Conservation (phyloP, 2,113 vertebrate genomes). For the Hippotragus niger region DNA sequence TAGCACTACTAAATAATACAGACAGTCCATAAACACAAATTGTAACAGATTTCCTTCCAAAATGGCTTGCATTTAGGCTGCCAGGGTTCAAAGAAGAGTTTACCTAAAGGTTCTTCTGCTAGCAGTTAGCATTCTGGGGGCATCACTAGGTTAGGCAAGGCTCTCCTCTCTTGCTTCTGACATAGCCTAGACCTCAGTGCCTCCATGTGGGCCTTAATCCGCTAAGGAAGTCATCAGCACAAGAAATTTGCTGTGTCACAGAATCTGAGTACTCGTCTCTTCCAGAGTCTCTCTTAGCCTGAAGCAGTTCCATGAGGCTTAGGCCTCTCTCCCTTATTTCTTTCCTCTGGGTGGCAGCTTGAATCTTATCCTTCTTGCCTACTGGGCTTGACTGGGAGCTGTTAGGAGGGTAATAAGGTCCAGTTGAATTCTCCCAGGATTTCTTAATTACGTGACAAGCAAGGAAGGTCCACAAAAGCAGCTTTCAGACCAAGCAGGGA, state of each 20-base stretch:
- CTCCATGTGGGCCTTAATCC: constrained; percentile 17
- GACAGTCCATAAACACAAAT: not conserved
- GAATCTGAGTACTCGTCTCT: not conserved
- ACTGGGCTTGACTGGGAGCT: not conserved
- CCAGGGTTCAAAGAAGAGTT: constrained; percentile 18
- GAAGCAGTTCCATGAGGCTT: not conserved
- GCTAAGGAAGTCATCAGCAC: not conserved
- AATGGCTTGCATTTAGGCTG: constrained; percentile 43
- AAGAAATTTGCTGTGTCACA: constrained; percentile 58
- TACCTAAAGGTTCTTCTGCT: not conserved
- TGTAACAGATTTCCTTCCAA: not conserved
- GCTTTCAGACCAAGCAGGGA: not conserved
- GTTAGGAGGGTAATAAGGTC: not conserved
- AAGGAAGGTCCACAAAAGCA: not conserved
- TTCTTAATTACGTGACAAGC: not conserved
- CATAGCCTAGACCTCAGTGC: not conserved
- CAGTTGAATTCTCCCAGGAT: not conserved
- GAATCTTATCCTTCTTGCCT: not conserved
- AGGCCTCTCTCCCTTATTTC: not conserved
- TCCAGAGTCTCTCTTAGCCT: not conserved
- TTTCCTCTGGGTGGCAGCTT: not conserved
- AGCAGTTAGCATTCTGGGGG: not conserved
- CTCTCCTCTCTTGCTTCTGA: not conserved
- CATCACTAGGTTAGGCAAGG: not conserved
- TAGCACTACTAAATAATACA: not conserved